These are phyloP conservation scores for Psilopogon haemacephalus DNA, from an alignment of 2,113 vertebrate genomes.

Conservation along the genomic window DNA sequence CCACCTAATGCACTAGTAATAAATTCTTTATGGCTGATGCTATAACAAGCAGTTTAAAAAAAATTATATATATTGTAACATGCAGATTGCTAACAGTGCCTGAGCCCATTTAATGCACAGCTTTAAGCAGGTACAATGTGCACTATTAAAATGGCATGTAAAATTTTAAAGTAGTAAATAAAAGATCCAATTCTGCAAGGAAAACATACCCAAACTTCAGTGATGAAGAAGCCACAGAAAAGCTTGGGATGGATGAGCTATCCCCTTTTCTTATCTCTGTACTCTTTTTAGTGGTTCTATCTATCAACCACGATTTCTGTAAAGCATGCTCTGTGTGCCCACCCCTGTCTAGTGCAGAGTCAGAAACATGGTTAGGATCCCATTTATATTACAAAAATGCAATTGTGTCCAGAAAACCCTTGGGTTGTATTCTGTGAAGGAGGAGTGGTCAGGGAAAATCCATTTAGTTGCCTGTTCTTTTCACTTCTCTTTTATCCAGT, in stretches of 20 bases:
- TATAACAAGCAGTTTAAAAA: constrained; percentile 20
- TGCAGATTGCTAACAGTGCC: constrained; percentile 43
- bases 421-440: background rate
- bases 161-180: constrained; percentile 42
- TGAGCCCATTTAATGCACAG: constrained; percentile 13
- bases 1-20: constrained; percentile 29
- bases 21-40: constrained; percentile 60
- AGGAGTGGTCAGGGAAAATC: background rate
- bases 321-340: background rate
- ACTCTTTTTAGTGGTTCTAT: background rate
- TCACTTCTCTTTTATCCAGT: background rate
- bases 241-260: background rate
- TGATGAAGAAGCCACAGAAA: background rate
- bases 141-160: constrained; percentile 19
- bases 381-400: background rate
- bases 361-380: background rate
- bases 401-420: background rate
- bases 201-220: background rate
- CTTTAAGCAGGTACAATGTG: constrained; percentile 34
- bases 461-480: background rate
- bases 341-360: background rate
- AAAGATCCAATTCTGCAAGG: background rate
- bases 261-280: background rate
- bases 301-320: background rate
- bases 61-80: background rate